These are phyloP conservation scores for Peromyscus melanophrys DNA, from an alignment of 2,797 vertebrate species.

Conservation along the genomic window DNA sequence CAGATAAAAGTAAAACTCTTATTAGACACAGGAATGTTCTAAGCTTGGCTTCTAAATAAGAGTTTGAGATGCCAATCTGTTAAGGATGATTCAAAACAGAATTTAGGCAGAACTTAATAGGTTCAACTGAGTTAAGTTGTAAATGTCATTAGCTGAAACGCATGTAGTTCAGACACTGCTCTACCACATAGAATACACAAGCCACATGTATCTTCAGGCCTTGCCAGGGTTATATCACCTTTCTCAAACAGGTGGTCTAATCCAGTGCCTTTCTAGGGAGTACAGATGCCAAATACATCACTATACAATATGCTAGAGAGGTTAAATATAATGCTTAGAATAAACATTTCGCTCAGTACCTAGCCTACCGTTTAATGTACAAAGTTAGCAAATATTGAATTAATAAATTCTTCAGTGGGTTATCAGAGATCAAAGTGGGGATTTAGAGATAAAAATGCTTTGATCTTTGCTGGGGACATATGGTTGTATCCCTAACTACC, in stretches of 20 bases:
- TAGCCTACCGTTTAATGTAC: background rate
- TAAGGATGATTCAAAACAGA: conserved; percentile 17
- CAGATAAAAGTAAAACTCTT: background rate
- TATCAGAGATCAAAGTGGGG: conserved; percentile 2
- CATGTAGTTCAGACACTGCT: conserved; percentile 61
- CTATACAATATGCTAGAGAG: conserved; percentile 39
- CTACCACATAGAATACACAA: conserved; percentile 4
- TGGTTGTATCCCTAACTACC: background rate
- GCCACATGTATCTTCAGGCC: conserved; percentile 34
- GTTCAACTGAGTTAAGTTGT: conserved; percentile 60
- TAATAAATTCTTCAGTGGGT: conserved; percentile 20
- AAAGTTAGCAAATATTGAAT: background rate
- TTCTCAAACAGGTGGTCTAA: conserved; percentile 73
- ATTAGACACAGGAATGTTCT: background rate
- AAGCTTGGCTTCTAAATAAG: conserved; percentile 13
- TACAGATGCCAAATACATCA: conserved; percentile 16
- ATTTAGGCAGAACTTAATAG: conserved; percentile 41
- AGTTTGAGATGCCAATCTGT: conserved; percentile 47
- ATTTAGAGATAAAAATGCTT: background rate
- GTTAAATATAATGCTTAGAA: conserved; percentile 67
- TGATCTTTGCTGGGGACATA: conserved; percentile 3
- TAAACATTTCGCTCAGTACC: conserved; percentile 27
- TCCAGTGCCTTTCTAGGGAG: conserved; percentile 45
- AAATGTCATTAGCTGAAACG: conserved; percentile 73
- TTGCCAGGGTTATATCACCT: background rate